Evolutionary conservation across 53 echinoderm and acorn worm species (phyloP).

Genomic region (Patiria pectinifera): DNA sequence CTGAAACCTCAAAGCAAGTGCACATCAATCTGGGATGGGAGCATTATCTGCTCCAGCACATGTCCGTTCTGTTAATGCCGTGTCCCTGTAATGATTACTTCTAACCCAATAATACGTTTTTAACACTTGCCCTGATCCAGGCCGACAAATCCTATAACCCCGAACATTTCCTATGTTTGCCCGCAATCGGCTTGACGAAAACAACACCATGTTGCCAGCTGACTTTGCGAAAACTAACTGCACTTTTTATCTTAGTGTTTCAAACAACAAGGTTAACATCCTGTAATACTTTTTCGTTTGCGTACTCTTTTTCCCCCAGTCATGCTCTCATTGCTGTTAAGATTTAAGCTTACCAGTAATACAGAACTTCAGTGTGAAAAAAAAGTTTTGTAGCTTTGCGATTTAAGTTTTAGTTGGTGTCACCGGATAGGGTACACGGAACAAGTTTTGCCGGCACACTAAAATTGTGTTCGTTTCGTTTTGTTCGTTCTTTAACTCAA

Average conservation of each 20-base stretch:
- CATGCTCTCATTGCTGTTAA: no score
- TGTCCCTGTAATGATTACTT: constrained; percentile 19
- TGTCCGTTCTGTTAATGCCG: constrained; percentile 5
- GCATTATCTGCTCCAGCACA: constrained; percentile 3
- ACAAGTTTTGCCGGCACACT: no score
- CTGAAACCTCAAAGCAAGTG: neutral
- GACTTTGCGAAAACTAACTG: constrained; percentile 2
- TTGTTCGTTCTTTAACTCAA: no score
- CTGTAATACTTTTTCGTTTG: neutral
- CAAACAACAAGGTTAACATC: no score
- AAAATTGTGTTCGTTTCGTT: no score
- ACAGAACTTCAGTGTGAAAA: no score
- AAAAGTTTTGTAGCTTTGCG: no score
- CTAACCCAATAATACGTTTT: neutral
- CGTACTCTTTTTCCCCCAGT: no score
- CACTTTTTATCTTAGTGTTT: neutral
- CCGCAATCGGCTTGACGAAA: constrained; percentile 15
- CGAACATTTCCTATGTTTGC: constrained; percentile 23
- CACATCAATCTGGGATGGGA: neutral
- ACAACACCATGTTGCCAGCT: neutral
- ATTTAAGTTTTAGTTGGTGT: no score
- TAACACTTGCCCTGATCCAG: constrained; percentile 23
- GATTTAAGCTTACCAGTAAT: no score
- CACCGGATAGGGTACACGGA: no score
- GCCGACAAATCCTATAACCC: neutral